These are phyloP conservation scores for Temnothorax longispinosus DNA, from an alignment of 1,140 invertebrate species.

Conservation along the genomic window DNA sequence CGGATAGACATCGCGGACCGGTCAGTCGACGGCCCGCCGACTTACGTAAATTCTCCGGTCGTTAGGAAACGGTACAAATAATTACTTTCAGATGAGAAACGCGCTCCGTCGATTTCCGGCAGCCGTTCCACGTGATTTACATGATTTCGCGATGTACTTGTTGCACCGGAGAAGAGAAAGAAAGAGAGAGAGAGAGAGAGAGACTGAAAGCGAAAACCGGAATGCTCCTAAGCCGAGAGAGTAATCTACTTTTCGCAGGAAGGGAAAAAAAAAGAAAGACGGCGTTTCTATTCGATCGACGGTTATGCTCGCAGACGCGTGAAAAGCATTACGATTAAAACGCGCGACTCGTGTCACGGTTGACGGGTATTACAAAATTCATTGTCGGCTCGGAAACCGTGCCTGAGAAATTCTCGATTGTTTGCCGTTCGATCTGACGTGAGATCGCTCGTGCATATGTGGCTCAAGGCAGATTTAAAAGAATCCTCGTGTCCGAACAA, in stretches of 20 bases:
- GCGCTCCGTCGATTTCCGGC: conserved; percentile 33
- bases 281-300: conserved; percentile 34
- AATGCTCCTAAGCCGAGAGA: conserved; percentile 9
- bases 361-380: conserved; percentile 49
- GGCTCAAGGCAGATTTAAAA: background rate
- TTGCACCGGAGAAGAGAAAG: background rate
- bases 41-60: conserved; percentile 39
- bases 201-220: conserved; percentile 45
- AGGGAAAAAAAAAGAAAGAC: background rate
- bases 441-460: background rate
- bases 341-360: conserved; percentile 28
- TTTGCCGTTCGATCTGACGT: background rate
- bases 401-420: conserved; percentile 18
- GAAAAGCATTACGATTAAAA: conserved; percentile 45
- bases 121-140: conserved; percentile 52
- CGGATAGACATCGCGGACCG: background rate
- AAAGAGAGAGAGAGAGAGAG: conserved; percentile 3
- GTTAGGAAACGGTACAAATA: conserved; percentile 45
- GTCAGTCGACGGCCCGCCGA: background rate
- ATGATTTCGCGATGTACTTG: conserved; percentile 39
- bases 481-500: background rate
- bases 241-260: conserved; percentile 34
- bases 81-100: conserved; percentile 47
- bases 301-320: conserved; percentile 30
- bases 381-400: conserved; percentile 6